phyloP scores from a whole-genome alignment of 2,797 vertebrate species.

The Botia almorhae region DNA sequence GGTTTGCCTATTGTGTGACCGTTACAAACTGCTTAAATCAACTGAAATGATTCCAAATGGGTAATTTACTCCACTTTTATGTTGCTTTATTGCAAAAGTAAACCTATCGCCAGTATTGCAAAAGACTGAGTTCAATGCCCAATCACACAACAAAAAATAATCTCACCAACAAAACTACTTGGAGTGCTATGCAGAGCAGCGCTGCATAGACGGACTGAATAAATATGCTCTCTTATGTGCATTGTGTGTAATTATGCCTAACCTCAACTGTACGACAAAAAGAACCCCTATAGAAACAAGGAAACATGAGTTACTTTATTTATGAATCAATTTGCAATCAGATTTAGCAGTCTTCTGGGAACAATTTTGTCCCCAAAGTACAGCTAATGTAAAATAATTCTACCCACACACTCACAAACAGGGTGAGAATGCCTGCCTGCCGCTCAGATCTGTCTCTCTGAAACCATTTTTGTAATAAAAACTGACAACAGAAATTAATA shows the following conservation, averaged over 20 bases:
- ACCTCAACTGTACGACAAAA: not conserved
- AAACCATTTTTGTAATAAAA: constrained; percentile 7
- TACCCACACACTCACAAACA: constrained; percentile 8
- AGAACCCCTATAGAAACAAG: not conserved
- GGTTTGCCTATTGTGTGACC: no score
- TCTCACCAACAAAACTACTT: not conserved
- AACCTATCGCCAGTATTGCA: no score
- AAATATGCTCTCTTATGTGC: no score
- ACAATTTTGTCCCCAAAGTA: not conserved
- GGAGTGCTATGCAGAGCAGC: not conserved
- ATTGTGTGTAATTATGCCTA: no score
- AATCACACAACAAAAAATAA: not conserved
- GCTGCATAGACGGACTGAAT: not conserved
- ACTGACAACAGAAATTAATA: constrained; percentile 29
- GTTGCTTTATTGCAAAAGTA: no score
- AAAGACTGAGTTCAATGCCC: not conserved
- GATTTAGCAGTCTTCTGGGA: not conserved
- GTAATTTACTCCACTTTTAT: no score
- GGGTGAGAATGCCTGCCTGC: constrained; percentile 10
- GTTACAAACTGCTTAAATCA: no score
- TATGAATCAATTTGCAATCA: not conserved
- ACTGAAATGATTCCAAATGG: no score
- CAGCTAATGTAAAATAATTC: not conserved
- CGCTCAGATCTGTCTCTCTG: constrained; percentile 8
- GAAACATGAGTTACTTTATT: not conserved